Conservation (phyloP, 2,797 vertebrate genomes). For the Tinamus major region DNA sequence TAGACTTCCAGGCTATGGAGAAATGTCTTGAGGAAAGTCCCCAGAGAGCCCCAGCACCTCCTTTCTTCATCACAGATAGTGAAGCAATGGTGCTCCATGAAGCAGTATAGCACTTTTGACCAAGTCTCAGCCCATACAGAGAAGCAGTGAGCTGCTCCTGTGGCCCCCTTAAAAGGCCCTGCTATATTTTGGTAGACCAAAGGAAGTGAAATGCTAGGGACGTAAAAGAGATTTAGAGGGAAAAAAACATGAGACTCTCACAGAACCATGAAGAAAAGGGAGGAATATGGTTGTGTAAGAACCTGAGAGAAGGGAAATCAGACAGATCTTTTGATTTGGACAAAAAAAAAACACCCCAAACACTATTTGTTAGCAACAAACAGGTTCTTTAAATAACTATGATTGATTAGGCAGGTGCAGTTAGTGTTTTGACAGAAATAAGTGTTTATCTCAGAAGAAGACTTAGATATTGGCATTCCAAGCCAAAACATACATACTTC, state of each 20-base stretch:
- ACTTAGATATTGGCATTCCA: not conserved
- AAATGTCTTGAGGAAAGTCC: not conserved
- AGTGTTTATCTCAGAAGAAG: rapidly evolving
- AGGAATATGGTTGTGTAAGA: not conserved
- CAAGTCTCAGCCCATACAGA: not conserved
- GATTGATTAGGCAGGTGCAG: not conserved
- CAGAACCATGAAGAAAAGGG: rapidly evolving
- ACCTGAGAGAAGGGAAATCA: not conserved
- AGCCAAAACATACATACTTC: not conserved
- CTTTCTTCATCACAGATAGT: not conserved
- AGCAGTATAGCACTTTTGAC: not conserved
- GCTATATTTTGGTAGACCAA: not conserved
- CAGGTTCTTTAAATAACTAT: not conserved
- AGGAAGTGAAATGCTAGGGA: not conserved
- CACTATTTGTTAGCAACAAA: not conserved
- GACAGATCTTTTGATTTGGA: not conserved
- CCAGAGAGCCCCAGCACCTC: not conserved
- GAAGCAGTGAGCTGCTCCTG: not conserved
- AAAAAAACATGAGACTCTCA: not conserved
- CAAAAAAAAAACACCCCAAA: not conserved
- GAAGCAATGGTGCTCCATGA: not conserved
- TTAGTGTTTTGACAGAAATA: not conserved
- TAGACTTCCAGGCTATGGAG: not conserved
- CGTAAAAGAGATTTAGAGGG: not conserved
- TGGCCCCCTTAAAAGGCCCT: not conserved